These are phyloP conservation scores for Eristalinus sepulchralis DNA, from an alignment of 2,888 invertebrate genomes.

Conservation along the genomic window DNA sequence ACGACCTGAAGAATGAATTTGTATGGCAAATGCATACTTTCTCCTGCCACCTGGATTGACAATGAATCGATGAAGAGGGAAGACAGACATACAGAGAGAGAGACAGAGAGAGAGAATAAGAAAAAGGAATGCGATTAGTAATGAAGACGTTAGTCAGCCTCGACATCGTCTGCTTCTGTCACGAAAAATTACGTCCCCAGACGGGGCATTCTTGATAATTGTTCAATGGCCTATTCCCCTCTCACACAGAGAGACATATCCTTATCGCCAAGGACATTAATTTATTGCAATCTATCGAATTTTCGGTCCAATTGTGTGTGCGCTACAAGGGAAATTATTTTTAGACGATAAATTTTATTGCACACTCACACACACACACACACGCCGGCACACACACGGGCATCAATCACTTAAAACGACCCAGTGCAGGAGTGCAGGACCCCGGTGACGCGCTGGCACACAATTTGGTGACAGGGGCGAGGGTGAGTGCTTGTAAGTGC, in stretches of 20 bases:
- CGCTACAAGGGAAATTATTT: constrained; percentile 62
- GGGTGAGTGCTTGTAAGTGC: constrained; percentile 58
- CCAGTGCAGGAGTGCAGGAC: constrained; percentile 17
- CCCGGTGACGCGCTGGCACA: not conserved
- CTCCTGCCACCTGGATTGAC: constrained; percentile 46
- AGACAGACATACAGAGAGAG: not conserved
- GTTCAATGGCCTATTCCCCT: constrained; percentile 22
- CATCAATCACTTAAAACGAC: constrained; percentile 67
- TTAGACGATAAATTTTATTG: constrained; percentile 71
- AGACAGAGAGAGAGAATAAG: not conserved
- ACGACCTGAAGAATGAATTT: no score
- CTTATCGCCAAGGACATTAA: constrained; percentile 65
- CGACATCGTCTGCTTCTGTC: not conserved
- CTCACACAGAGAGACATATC: constrained; percentile 20
- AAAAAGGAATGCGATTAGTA: not conserved
- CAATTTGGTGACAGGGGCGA: not conserved
- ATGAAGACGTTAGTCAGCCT: not conserved
- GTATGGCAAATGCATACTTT: no score
- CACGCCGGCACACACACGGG: constrained; percentile 23
- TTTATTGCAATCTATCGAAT: constrained; percentile 55
- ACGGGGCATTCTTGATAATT: constrained; percentile 24
- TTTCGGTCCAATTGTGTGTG: constrained; percentile 5
- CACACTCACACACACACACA: constrained; percentile 6
- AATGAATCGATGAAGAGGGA: not conserved
- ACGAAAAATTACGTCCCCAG: constrained; percentile 35